A percentile compares a stretch with the other conserved stretches of the same genome.
These are phyloP conservation scores for Pantherophis alleghaniensis DNA, from an alignment of 2,797 vertebrate species.

Conservation along the genomic window DNA sequence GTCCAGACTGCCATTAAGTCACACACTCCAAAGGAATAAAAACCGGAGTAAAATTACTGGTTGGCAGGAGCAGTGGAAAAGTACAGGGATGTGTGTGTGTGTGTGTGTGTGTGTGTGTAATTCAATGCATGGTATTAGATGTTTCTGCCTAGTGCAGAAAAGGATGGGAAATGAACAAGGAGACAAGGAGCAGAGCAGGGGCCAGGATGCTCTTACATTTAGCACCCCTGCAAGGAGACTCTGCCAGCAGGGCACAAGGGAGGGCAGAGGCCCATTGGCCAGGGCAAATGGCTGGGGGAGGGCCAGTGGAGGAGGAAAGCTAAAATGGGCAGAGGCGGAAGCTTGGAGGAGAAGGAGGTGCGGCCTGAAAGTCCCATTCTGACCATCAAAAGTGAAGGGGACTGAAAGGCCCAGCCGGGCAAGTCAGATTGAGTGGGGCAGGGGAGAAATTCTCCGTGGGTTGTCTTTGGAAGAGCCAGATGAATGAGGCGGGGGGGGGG, in stretches of 20 bases:
- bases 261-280: no score
- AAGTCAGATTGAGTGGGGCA: background rate
- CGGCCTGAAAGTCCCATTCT: no score
- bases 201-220: background rate
- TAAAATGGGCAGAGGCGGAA: no score
- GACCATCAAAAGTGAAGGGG: background rate
- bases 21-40: background rate
- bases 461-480: background rate
- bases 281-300: no score
- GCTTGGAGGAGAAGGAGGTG: no score
- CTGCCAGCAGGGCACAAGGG: background rate
- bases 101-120: background rate
- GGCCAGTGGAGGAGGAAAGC: no score
- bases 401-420: background rate
- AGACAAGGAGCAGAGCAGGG: background rate
- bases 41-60: background rate
- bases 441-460: background rate
- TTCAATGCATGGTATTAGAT: background rate
- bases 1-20: no score
- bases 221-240: background rate
- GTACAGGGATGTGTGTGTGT: background rate
- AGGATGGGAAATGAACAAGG: background rate
- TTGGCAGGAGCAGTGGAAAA: background rate
- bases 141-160: background rate
- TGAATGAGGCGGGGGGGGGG: no score